Evolutionary conservation across 2,797 vertebrate species (phyloP), one percentile per base, ranked within the genome.

Genomic region (Myiotriccus ornatus): DNA sequence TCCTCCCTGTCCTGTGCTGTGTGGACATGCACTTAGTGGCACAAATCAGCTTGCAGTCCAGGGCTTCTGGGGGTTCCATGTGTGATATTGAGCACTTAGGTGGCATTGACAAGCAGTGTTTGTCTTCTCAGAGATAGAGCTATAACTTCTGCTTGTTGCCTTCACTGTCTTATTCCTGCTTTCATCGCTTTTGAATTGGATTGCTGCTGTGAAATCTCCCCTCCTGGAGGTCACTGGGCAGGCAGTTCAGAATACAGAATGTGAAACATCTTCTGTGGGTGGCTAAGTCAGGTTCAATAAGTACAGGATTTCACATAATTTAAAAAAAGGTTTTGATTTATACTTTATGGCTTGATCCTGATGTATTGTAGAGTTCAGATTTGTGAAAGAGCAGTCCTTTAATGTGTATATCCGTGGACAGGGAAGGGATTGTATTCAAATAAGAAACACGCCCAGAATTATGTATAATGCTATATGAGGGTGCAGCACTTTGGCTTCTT

Each of bases 21-120:
- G 55, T 74, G 79, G 63, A 15, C 39, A 2, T 8, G 18, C 39
- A 12, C 47, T 64, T 37, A 19, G 12, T 52, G 81, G 34, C 63
- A 77, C 86, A 77, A 87, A 85, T 83, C 78, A 83, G 71, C 30
- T 85, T 83, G 84, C 75, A 94, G 0, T 39, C 32, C 67, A 35
- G 44, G 57, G 23, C 47, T 79, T 13, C 70, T 73, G 28, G 60
- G 10, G 80, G 74, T 47, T 82, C 90, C 55, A 12, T 8, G 49
- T 63, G 67, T 89, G 80, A 82, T 90, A 89, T 50, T n/a, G 74
- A 70, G 84, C 89, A 70, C 74, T 94, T 56, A 60, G 75, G 60
- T 87, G 94, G 64, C 93, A 91, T 39, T 95, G 94, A 90, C 86
- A 92, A 93, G 84, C 86, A 87, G 44, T 56, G 81, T 93, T 84